phyloP scores from a whole-genome alignment of 2,113 vertebrate species.

The Pogonocichla stellata region DNA sequence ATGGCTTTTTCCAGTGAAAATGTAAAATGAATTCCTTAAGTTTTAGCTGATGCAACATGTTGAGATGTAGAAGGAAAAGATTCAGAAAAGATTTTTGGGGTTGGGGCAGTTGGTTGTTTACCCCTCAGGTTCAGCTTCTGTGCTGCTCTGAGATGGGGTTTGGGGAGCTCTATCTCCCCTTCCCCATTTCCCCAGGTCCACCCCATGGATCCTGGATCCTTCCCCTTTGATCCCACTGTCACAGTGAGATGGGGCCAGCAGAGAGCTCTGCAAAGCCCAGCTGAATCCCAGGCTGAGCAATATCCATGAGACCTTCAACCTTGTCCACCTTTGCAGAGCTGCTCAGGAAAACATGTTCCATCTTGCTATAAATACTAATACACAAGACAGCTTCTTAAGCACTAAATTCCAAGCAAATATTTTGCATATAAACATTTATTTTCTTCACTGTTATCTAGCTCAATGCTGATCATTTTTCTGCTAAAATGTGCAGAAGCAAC shows the following conservation, averaged over 20 bases:
- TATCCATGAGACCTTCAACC: not conserved
- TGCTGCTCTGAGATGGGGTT: not conserved
- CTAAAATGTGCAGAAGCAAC: not conserved
- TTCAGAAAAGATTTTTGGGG: not conserved
- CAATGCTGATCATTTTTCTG: not conserved
- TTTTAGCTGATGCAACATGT: not conserved
- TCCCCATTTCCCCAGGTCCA: not conserved
- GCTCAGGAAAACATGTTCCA: not conserved
- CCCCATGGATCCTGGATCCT: not conserved
- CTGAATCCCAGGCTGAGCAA: not conserved
- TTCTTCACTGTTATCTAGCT: not conserved
- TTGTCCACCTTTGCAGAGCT: not conserved
- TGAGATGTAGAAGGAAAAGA: not conserved
- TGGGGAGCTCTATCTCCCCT: too few relatives aligned
- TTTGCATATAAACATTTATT: slow-evolving; percentile 20
- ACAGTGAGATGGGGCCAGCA: not conserved
- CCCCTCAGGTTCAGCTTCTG: not conserved
- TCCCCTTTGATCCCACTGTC: rapidly evolving
- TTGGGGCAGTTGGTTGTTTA: not conserved
- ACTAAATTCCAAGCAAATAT: not conserved
- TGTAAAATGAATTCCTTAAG: not conserved
- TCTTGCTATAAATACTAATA: not conserved
- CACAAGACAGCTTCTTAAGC: not conserved
- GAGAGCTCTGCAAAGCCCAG: not conserved
- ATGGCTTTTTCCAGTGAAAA: not conserved